These are phyloP conservation scores for Falcaria lacertinaria DNA, from an alignment of 2,888 invertebrate genomes.

Conservation along the genomic window DNA sequence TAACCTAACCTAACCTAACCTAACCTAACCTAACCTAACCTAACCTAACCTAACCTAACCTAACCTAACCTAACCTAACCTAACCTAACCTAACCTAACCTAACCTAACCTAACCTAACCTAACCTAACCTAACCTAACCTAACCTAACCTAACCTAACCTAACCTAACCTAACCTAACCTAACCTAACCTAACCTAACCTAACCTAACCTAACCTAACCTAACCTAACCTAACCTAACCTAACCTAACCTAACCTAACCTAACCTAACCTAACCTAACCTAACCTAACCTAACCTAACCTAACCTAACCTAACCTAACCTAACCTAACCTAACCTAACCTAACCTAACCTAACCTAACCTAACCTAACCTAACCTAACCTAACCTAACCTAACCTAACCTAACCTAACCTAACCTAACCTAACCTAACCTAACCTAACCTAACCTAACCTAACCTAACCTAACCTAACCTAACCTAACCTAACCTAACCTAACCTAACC, in stretches of 20 bases:
- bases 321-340: conserved; percentile 11
- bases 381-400: conserved; percentile 12
- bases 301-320: conserved; percentile 14
- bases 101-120: conserved; percentile 17
- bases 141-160: conserved; percentile 19
- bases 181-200: conserved; percentile 10
- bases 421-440: conserved; percentile 13
- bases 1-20: conserved; percentile 17
- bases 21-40: conserved; percentile 18
- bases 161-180: conserved; percentile 15
- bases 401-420: conserved; percentile 13
- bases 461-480: conserved; percentile 12
- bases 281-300: conserved; percentile 13
- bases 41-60: conserved; percentile 17
- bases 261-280: conserved; percentile 13
- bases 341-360: conserved; percentile 11
- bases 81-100: conserved; percentile 19
- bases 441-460: conserved; percentile 13
- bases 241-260: conserved; percentile 13
- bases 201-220: conserved; percentile 11
- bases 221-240: conserved; percentile 13
- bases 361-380: conserved; percentile 12
- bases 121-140: conserved; percentile 20
- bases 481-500: conserved; percentile 11
- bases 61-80: conserved; percentile 16